Percentiles rank a stretch among this genome's conserved stretches.
Evolutionary conservation across 2,888 invertebrate genomes (phyloP).

Genomic region (Parnassius smintheus): DNA sequence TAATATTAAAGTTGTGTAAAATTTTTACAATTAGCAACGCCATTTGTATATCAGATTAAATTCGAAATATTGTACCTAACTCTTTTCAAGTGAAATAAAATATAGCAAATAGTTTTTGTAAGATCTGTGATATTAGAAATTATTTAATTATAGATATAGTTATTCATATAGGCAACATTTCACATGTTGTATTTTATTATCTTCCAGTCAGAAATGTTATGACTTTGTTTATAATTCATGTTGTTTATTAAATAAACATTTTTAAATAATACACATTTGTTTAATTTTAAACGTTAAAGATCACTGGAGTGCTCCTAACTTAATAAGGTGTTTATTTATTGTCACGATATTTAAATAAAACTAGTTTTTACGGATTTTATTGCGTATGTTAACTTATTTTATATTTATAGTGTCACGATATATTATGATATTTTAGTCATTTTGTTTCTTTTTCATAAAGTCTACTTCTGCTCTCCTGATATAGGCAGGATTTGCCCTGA

Average conservation of each 20-base stretch:
- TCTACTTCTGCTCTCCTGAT: too few species aligned
- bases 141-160: conserved; percentile 41
- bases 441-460: too few species aligned
- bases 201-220: conserved; percentile 62
- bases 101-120: conserved; percentile 36
- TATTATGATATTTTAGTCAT: too few species aligned
- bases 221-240: conserved; percentile 60
- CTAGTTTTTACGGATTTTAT: too few species aligned
- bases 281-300: conserved; percentile 11
- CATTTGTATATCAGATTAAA: too few species aligned
- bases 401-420: too few species aligned
- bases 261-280: conserved; percentile 37
- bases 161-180: conserved; percentile 45
- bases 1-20: conserved; percentile 7
- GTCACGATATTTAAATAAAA: too few species aligned
- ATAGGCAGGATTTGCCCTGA: too few species aligned
- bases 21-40: not conserved
- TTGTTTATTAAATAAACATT: conserved; percentile 77
- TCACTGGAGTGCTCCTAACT: too few species aligned
- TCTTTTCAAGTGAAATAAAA: conserved; percentile 19
- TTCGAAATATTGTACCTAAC: not conserved
- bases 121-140: conserved; percentile 72
- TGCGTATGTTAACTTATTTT: too few species aligned
- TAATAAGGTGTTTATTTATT: too few species aligned
- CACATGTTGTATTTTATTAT: conserved; percentile 56